phyloP scores from a whole-genome alignment of 2,113 vertebrate species.

The Nycticebus coucang region DNA sequence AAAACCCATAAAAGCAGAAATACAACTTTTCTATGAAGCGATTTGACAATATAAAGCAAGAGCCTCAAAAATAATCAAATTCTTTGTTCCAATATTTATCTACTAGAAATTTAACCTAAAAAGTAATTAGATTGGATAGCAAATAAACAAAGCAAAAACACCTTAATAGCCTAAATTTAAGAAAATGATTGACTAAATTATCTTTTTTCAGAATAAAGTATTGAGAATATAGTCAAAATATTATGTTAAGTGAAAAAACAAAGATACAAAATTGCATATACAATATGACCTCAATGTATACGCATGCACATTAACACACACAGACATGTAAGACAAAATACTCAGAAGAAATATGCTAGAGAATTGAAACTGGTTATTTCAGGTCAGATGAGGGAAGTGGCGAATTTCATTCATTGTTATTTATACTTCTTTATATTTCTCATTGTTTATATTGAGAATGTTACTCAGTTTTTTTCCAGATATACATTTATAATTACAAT shows the following conservation, averaged over 20 bases:
- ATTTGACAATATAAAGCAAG: background rate
- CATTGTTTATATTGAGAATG: background rate
- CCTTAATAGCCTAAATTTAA: background rate
- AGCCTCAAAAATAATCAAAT: background rate
- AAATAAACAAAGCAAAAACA: constrained; percentile 22
- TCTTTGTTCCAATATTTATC: background rate
- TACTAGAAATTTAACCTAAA: background rate
- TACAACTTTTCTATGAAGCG: background rate
- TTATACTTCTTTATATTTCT: background rate
- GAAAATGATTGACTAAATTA: background rate
- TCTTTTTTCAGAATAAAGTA: background rate
- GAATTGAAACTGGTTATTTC: background rate
- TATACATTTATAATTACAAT: background rate
- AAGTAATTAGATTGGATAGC: background rate
- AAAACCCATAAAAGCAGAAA: background rate
- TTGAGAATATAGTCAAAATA: constrained; percentile 1
- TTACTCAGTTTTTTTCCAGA: background rate
- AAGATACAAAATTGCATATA: background rate
- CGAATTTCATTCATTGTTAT: constrained; percentile 28
- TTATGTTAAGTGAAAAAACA: background rate
- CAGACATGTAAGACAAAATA: background rate
- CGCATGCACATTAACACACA: background rate
- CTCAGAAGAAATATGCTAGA: background rate
- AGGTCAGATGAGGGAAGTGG: background rate
- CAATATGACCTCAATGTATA: background rate